phyloP scores from a whole-genome alignment of 2,888 invertebrate species.

The Zootermopsis nevadensis region DNA sequence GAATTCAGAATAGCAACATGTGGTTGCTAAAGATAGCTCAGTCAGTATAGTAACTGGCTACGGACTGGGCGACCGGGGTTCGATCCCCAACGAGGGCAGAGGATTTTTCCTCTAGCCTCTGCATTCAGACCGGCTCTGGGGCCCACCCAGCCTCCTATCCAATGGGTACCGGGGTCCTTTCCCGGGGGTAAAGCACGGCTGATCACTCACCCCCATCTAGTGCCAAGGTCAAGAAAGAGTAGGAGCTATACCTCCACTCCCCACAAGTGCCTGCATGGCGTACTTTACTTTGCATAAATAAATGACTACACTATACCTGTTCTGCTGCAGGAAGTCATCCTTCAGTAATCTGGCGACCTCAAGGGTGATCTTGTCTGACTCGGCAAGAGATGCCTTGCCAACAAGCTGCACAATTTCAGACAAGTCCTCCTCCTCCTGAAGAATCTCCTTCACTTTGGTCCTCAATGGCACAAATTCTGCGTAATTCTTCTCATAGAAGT shows the following conservation, averaged over 20 bases:
- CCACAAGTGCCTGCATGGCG: too few relatives aligned
- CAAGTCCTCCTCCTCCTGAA: constrained; percentile 98
- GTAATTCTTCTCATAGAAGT: constrained; percentile 99
- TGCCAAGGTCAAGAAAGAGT: too few relatives aligned
- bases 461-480: constrained; percentile 96
- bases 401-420: constrained; percentile 99
- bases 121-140: too few relatives aligned
- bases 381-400: constrained; percentile 98
- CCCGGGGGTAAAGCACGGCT: too few relatives aligned
- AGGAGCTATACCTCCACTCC: too few relatives aligned
- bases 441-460: constrained; percentile 96
- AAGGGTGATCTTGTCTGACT: constrained; percentile 98
- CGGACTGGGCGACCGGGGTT: too few relatives aligned
- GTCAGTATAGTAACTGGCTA: too few relatives aligned
- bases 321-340: constrained; percentile 99
- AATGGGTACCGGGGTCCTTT: too few relatives aligned
- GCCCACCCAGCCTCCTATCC: too few relatives aligned
- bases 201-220: too few relatives aligned
- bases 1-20: neutral
- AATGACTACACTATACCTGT: constrained; percentile 72
- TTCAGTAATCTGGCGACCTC: constrained; percentile 98
- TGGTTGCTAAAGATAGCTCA: neutral
- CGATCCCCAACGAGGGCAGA: too few relatives aligned
- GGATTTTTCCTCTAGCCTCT: too few relatives aligned
- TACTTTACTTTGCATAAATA: neutral